Conservation (phyloP, 2,888 invertebrate genomes). For the Morpho deidamia region DNA sequence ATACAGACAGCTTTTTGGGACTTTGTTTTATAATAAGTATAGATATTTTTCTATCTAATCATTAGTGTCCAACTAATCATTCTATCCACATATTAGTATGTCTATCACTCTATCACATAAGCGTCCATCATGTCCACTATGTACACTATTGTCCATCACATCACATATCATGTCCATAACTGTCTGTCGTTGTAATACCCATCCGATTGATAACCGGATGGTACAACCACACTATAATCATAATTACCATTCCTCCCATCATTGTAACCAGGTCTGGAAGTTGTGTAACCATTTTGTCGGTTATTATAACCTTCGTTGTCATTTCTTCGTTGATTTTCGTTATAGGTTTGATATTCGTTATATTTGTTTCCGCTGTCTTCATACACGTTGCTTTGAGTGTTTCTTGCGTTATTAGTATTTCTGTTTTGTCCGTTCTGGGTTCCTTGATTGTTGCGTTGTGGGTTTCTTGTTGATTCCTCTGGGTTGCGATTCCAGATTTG, state of each 20-base stretch:
- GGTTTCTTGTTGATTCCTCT: background rate
- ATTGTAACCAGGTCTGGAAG: background rate
- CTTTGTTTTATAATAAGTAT: no score
- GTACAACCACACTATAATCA: background rate
- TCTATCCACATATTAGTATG: no score
- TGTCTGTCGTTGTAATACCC: background rate
- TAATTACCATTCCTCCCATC: background rate
- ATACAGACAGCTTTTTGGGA: no score
- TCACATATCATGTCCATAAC: constrained; percentile 1
- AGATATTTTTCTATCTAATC: no score
- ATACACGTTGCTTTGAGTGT: background rate
- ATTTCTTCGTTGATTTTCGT: constrained; percentile 1
- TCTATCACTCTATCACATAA: no score
- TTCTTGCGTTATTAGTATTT: background rate
- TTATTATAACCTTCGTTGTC: background rate
- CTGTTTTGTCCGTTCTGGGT: background rate
- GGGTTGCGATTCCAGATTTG: constrained; percentile 3
- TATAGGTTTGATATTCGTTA: background rate
- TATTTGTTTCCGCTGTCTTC: background rate
- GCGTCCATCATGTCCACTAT: no score
- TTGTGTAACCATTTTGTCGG: background rate
- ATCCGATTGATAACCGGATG: background rate
- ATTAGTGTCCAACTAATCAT: no score
- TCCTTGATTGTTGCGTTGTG: background rate
- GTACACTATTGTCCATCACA: no score